A percentile compares a stretch with the other conserved stretches of the same genome.
Conservation (phyloP, 1,140 invertebrate species). For the Drosophila leontia region DNA sequence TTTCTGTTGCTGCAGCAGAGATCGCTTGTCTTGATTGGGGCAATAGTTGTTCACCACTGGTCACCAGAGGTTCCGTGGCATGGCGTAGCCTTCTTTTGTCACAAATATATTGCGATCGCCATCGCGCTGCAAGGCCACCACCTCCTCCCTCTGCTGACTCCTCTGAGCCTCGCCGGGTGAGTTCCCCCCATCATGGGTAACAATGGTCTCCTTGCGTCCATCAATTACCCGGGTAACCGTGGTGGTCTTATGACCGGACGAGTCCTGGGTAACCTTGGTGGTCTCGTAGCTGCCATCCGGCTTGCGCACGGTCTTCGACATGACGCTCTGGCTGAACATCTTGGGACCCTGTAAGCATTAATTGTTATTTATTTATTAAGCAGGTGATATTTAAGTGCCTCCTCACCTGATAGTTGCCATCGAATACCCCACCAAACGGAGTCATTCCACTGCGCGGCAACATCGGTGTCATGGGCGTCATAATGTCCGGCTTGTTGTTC, state of each 20-base stretch:
- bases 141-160: neutral
- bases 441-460: conserved; percentile 64
- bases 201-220: conserved; percentile 72
- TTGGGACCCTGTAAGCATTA: conserved; percentile 65
- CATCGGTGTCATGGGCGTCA: conserved; percentile 79
- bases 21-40: conserved; percentile 78
- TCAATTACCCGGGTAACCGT: conserved; percentile 76
- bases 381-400: accelerated
- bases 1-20: conserved; percentile 55
- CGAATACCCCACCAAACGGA: conserved; percentile 76
- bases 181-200: conserved; percentile 54
- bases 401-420: conserved; percentile 74
- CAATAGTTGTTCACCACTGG: conserved; percentile 82
- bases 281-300: conserved; percentile 83
- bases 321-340: conserved; percentile 84
- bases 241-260: conserved; percentile 77
- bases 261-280: conserved; percentile 76
- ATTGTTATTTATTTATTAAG: neutral
- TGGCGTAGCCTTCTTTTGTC: conserved; percentile 85
- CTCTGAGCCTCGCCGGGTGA: neutral
- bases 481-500: conserved; percentile 65
- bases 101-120: conserved; percentile 79
- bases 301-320: conserved; percentile 82
- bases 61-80: conserved; percentile 85
- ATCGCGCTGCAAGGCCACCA: neutral